phyloP scores from a whole-genome alignment of 2,797 vertebrate species.

The Aythya fuligula region DNA sequence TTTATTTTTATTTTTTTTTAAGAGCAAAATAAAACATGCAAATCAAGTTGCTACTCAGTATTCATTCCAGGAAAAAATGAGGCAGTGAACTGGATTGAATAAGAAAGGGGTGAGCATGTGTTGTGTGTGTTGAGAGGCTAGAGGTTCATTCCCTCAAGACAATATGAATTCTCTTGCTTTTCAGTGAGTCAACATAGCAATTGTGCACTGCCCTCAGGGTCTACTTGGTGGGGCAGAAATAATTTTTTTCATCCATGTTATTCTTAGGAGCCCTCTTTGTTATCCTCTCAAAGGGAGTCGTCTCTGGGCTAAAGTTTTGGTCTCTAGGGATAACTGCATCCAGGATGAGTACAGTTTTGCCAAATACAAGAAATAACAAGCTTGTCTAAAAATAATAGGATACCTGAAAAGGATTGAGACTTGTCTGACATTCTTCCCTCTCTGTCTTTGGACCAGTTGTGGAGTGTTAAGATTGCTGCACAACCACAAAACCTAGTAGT shows the following conservation, averaged over 20 bases:
- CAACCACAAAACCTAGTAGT: background rate
- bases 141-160: constrained; percentile 6
- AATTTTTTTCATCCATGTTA: constrained; percentile 27
- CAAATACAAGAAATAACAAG: background rate
- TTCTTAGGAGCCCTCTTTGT: constrained; percentile 5
- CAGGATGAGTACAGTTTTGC: background rate
- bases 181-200: background rate
- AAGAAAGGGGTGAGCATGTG: background rate
- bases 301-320: background rate
- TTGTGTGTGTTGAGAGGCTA: background rate
- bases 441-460: background rate
- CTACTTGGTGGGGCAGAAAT: constrained; percentile 19
- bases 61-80: background rate
- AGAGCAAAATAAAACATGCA: background rate
- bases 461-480: background rate
- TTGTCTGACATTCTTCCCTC: background rate
- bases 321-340: background rate
- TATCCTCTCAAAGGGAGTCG: background rate
- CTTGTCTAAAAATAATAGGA: background rate
- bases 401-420: background rate
- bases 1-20: background rate
- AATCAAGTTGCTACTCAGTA: background rate
- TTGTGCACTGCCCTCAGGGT: background rate
- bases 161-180: constrained; percentile 22
- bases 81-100: background rate